phyloP scores from a whole-genome alignment of 2,888 invertebrate genomes.

The Drosophila cracens region DNA sequence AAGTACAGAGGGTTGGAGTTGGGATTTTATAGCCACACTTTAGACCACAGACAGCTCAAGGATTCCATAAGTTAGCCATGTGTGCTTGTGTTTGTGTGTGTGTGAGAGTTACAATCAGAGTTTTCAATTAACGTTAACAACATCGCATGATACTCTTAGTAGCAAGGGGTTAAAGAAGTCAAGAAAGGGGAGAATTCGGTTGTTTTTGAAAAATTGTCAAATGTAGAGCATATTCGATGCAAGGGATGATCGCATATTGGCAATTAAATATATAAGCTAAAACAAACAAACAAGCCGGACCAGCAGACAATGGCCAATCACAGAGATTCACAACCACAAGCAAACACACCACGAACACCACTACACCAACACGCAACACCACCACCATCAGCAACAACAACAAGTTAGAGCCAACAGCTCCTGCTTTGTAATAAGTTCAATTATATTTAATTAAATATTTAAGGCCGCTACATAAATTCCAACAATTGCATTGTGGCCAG shows the following conservation, averaged over 20 bases:
- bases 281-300: background rate
- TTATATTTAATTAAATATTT: constrained; percentile 83
- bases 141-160: constrained; percentile 38
- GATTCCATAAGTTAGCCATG: constrained; percentile 22
- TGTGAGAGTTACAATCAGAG: constrained; percentile 55
- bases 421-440: constrained; percentile 67
- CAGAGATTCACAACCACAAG: constrained; percentile 28
- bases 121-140: constrained; percentile 74
- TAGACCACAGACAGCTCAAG: constrained; percentile 49
- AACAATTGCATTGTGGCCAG: constrained; percentile 73
- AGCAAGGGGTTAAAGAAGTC: constrained; percentile 7
- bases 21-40: constrained; percentile 20
- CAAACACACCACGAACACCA: constrained; percentile 22
- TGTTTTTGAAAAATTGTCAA: constrained; percentile 29
- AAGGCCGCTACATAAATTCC: constrained; percentile 83
- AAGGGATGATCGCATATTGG: constrained; percentile 22
- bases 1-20: background rate
- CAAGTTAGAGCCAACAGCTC: constrained; percentile 16
- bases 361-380: constrained; percentile 8
- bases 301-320: constrained; percentile 34
- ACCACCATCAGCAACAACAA: constrained; percentile 26
- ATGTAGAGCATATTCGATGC: constrained; percentile 13
- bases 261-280: constrained; percentile 28
- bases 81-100: constrained; percentile 24
- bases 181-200: background rate